phyloP scores from a whole-genome alignment of 2,888 invertebrate species.

The Frankliniella fusca region DNA sequence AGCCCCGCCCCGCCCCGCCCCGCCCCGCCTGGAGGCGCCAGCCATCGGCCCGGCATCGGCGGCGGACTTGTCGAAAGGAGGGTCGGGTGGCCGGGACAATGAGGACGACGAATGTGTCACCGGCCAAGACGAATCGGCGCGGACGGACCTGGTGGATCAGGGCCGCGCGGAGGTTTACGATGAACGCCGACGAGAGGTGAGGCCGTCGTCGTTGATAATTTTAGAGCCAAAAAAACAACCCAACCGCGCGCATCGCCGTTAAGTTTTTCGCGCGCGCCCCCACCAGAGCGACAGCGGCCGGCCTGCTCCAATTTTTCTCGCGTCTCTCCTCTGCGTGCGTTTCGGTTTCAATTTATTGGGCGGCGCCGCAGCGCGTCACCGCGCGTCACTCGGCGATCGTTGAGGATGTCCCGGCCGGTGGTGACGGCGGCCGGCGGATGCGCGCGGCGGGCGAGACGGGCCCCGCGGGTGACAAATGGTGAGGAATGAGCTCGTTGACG shows the following conservation, averaged over 20 bases:
- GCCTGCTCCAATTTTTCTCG: too few species aligned
- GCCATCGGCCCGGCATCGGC: not conserved
- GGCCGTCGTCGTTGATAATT: too few species aligned
- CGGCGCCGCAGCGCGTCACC: not conserved
- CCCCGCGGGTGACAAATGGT: not conserved
- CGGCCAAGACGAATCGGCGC: not conserved
- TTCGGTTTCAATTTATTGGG: not conserved
- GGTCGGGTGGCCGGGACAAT: not conserved
- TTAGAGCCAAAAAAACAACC: too few species aligned
- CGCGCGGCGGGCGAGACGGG: not conserved
- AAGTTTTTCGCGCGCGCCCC: not conserved
- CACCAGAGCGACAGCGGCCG: too few species aligned
- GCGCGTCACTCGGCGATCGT: not conserved
- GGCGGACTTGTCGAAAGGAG: not conserved
- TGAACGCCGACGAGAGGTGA: not conserved
- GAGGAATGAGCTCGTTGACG: constrained; percentile 1
- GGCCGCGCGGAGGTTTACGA: not conserved
- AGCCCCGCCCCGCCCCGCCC: too few species aligned
- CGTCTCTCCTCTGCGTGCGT: too few species aligned
- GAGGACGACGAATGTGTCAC: not conserved
- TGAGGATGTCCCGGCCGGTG: not conserved
- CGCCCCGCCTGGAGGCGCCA: not conserved
- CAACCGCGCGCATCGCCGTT: not conserved
- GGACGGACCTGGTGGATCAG: not conserved
- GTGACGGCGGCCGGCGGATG: too few species aligned